Evolutionary conservation across 2,797 vertebrate genomes (phyloP), one percentile per base, ranked within the genome.

Genomic region (Podarcis lilfordi): DNA sequence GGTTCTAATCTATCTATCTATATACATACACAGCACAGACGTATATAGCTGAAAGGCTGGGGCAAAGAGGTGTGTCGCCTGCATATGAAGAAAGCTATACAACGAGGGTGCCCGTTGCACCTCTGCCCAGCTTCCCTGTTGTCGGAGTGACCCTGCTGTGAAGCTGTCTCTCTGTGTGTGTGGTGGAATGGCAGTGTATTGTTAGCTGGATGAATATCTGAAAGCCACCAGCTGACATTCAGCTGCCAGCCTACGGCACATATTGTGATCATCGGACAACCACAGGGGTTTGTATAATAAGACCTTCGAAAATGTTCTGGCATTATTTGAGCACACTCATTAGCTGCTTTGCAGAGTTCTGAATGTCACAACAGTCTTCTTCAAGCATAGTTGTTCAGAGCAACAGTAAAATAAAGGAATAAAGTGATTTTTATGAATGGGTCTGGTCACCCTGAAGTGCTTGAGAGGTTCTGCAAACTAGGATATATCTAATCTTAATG

Each of bases 121-220:
- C 21, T 64, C 21, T 64, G 61, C 50, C 50, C 50, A 55, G 50
- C 1, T 55, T 75, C 55, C 23, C 87, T 87, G 3, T 81, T 1
- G 0, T 68, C 3, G n/a, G 50, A 80, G 7, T 69, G 3, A 35
- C n/a, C 64, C 77, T 7, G 1, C 59, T 17, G 11, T 29, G 37
- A 43, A 79, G 59, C 71, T 88, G 43, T 8, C 45, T 21, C 2
- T 72, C 59, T 78, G 94, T 94, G 94, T 97, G 97, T 98, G 92
- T 91, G 97, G 97, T 94, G 93, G 94, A 97, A 91, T 92, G 98
- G 98, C 98, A 99, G 98, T 98, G 98, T 97, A 97, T 95, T 97
- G 98, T 98, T 98, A 98, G 98, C 98, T 98, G 98, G 97, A 98
- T 96, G 96, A 69, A 87, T 94, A 94, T 90, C 64, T 90, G 43